Evolutionary conservation across 2,888 invertebrate species (phyloP).

Genomic region (Blera fallax): DNA sequence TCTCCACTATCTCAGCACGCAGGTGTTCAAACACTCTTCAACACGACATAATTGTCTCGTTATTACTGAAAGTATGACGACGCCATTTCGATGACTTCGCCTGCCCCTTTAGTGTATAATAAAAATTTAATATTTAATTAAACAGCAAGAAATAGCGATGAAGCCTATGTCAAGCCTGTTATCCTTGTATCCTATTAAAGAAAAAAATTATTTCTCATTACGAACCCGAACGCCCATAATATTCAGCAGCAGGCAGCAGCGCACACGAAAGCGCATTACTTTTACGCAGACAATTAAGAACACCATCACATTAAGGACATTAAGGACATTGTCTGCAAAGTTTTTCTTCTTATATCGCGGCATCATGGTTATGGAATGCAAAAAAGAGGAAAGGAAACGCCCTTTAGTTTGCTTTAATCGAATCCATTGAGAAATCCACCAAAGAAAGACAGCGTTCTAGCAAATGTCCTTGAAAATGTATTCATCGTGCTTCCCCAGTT

Average conservation of each 20-base stretch:
- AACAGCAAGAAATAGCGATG: neutral
- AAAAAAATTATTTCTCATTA: conserved; percentile 20
- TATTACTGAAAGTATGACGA: neutral
- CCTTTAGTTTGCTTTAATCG: neutral
- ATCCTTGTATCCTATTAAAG: neutral
- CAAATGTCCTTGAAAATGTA: conserved; percentile 21
- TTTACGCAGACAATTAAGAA: conserved; percentile 19
- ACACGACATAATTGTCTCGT: conserved; percentile 27
- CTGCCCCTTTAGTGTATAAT: conserved; percentile 2
- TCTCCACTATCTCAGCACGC: neutral
- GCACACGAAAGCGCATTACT: conserved; percentile 26
- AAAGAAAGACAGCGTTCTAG: neutral
- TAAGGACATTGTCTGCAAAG: conserved; percentile 32
- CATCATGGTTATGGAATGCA: neutral
- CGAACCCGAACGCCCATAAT: neutral
- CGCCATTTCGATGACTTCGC: neutral
- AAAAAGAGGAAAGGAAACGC: neutral
- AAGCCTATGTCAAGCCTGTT: neutral
- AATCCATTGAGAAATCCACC: neutral
- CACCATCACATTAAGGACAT: conserved; percentile 12
- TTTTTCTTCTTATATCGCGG: neutral
- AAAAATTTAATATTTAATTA: conserved; percentile 43
- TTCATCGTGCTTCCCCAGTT: neutral
- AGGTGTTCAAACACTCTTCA: conserved; percentile 8
- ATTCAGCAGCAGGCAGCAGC: neutral